phyloP scores from a whole-genome alignment of 1,140 invertebrate species.

The Helicoverpa armigera region DNA sequence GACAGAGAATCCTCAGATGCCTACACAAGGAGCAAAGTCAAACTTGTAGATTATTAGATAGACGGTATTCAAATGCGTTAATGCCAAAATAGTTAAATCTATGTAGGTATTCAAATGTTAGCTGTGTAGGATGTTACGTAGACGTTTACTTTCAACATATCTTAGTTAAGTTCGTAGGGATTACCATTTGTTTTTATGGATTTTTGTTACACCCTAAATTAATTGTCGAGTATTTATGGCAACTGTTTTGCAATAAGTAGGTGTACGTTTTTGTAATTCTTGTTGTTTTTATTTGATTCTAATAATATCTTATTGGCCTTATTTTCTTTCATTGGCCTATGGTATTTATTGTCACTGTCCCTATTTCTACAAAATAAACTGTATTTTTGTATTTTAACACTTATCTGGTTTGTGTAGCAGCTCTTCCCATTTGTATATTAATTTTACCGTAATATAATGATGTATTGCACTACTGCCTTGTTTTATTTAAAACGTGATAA shows the following conservation, averaged over 20 bases:
- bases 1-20: slow-evolving; percentile 41
- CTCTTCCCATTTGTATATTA: slow-evolving; percentile 28
- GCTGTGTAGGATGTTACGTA: slow-evolving; percentile 33
- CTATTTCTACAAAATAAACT: background rate
- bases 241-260: background rate
- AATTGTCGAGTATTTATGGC: slow-evolving; percentile 1
- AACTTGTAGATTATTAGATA: slow-evolving; percentile 75
- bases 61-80: slow-evolving; percentile 14
- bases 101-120: slow-evolving; percentile 47
- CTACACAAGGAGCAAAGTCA: slow-evolving; percentile 67
- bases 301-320: background rate
- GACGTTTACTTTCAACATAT: slow-evolving; percentile 42
- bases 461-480: slow-evolving; percentile 10
- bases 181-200: background rate
- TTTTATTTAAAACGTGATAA: background rate
- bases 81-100: slow-evolving; percentile 47
- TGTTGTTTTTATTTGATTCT: slow-evolving; percentile 1
- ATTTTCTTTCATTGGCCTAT: background rate
- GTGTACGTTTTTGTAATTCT: background rate
- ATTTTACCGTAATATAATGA: slow-evolving; percentile 27
- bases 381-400: slow-evolving; percentile 1
- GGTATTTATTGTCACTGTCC: background rate
- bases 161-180: slow-evolving; percentile 26
- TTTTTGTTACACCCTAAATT: slow-evolving; percentile 17
- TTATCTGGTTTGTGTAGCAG: slow-evolving; percentile 21